Conservation (phyloP, 2,113 vertebrate species). For the Notothenia rossii region DNA sequence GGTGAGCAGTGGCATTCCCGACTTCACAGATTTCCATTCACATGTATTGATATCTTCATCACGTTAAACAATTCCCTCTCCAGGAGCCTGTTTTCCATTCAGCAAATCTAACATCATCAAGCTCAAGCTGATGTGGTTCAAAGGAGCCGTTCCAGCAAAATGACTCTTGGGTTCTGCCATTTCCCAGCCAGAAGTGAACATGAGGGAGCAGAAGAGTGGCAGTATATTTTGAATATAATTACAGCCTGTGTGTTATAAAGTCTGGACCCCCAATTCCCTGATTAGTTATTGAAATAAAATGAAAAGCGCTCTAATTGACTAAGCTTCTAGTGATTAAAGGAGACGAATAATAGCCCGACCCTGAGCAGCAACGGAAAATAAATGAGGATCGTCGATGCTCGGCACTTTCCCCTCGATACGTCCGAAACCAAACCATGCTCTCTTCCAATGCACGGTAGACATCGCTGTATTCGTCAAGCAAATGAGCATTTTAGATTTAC, state of each 20-base stretch:
- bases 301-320: slow-evolving; percentile 91
- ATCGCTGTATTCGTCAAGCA: slow-evolving; percentile 70
- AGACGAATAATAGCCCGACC: slow-evolving; percentile 88
- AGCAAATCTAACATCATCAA: slow-evolving; percentile 37
- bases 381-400: slow-evolving; percentile 51
- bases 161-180: slow-evolving; percentile 36
- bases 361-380: slow-evolving; percentile 81
- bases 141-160: slow-evolving; percentile 14
- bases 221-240: slow-evolving; percentile 75
- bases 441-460: slow-evolving; percentile 64
- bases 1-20: slow-evolving; percentile 5
- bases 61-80: slow-evolving; percentile 30
- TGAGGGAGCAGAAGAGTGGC: slow-evolving; percentile 57
- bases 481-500: slow-evolving; percentile 77
- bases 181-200: slow-evolving; percentile 66
- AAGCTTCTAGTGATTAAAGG: slow-evolving; percentile 89
- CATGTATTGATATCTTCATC: slow-evolving; percentile 39
- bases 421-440: slow-evolving; percentile 66
- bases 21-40: slow-evolving; percentile 25
- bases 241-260: slow-evolving; percentile 65
- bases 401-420: slow-evolving; percentile 44
- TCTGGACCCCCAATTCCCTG: slow-evolving; percentile 76
- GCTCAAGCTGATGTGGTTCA: slow-evolving; percentile 21
- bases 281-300: slow-evolving; percentile 90
- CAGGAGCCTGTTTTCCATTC: slow-evolving; percentile 21